phyloP scores from a whole-genome alignment of 2,113 vertebrate species.

The Eolophus roseicapilla region DNA sequence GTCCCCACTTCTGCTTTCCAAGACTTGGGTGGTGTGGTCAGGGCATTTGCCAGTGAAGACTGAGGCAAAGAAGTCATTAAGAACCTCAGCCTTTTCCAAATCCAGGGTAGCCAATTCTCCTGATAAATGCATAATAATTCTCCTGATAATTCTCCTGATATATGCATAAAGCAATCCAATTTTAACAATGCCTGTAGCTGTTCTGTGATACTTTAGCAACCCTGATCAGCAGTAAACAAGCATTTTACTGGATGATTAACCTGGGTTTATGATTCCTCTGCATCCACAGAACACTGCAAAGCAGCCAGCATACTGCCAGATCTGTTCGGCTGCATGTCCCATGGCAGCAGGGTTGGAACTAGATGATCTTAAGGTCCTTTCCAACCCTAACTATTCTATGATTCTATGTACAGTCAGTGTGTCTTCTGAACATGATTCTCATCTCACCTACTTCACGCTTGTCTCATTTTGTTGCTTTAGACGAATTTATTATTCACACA shows the following conservation, averaged over 20 bases:
- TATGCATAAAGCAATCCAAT: background rate
- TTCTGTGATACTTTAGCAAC: background rate
- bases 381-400: background rate
- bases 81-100: too few relatives aligned
- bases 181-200: background rate
- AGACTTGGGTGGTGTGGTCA: too few relatives aligned
- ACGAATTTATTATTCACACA: background rate
- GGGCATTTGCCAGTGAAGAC: too few relatives aligned
- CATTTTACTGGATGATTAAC: background rate
- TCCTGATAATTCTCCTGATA: too few relatives aligned
- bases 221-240: background rate
- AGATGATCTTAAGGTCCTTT: background rate
- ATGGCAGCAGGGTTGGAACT: background rate
- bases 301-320: background rate
- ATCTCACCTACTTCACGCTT: background rate
- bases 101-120: too few relatives aligned
- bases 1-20: too few relatives aligned
- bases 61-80: too few relatives aligned
- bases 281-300: background rate
- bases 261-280: background rate
- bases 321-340: background rate
- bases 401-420: background rate
- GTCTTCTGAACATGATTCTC: background rate
- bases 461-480: background rate
- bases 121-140: too few relatives aligned